These are phyloP conservation scores for Troglohyphantes excavatus DNA, from an alignment of 2,888 invertebrate genomes.

Conservation along the genomic window DNA sequence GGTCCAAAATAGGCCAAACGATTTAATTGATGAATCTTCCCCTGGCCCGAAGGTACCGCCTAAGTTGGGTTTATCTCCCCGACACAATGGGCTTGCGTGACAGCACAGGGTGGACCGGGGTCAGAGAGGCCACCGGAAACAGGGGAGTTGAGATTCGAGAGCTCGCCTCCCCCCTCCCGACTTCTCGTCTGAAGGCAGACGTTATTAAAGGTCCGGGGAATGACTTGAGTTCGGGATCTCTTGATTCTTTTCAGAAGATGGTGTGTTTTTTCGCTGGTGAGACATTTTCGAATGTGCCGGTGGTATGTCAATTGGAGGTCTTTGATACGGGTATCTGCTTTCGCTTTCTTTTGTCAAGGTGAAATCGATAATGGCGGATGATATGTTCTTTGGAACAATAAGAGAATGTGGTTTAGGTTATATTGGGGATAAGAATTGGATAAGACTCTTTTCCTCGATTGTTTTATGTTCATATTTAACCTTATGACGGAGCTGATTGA, in stretches of 20 bases:
- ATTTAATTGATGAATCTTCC: slow-evolving; percentile 53
- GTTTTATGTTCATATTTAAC: too few species aligned
- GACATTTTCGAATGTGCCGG: neutral
- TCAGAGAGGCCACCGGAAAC: slow-evolving; percentile 76
- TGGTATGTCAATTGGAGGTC: too few species aligned
- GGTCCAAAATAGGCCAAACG: slow-evolving; percentile 29
- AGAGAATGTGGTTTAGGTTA: too few species aligned
- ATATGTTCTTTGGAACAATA: too few species aligned
- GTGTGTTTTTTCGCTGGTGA: neutral
- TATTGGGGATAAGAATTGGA: too few species aligned
- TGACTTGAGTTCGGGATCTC: neutral
- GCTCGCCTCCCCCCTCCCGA: slow-evolving; percentile 23
- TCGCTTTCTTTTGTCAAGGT: slow-evolving; percentile 1
- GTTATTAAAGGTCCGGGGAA: neutral
- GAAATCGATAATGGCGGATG: neutral
- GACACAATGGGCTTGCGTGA: slow-evolving; percentile 71
- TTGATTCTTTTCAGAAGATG: neutral
- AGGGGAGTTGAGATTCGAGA: slow-evolving; percentile 41
- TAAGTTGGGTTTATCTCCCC: slow-evolving; percentile 47
- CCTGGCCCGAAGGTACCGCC: slow-evolving; percentile 17
- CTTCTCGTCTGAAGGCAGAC: neutral
- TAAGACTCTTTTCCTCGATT: too few species aligned
- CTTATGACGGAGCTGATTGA: too few species aligned
- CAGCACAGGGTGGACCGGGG: slow-evolving; percentile 65
- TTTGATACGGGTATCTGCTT: neutral